Percentiles rank a stretch among this genome's conserved stretches.
Conservation (phyloP, 1,140 invertebrate species). For the Phymastichus coffea region DNA sequence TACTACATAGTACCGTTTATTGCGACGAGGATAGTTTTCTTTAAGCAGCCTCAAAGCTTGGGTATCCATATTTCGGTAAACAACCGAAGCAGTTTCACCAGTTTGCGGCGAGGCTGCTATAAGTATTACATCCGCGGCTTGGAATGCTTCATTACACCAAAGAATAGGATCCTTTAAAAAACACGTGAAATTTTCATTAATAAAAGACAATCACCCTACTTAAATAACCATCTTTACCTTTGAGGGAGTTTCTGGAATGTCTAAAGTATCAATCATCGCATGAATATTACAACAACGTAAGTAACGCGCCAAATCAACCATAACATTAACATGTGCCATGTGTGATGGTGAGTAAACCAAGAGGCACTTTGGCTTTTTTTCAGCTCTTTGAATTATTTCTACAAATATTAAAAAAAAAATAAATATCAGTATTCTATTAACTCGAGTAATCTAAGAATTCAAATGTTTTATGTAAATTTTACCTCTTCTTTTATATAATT, state of each 20-base stretch:
- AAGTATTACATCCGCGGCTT: conserved; percentile 42
- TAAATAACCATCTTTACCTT: conserved; percentile 42
- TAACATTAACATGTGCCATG: conserved; percentile 44
- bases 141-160: conserved; percentile 51
- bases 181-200: background rate
- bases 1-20: conserved; percentile 46
- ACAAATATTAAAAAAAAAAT: conserved; percentile 15
- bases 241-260: conserved; percentile 40
- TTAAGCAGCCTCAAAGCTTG: conserved; percentile 43
- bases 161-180: conserved; percentile 44
- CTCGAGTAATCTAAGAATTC: too few species aligned
- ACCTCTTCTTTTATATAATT: conserved; percentile 44
- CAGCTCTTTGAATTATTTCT: conserved; percentile 34
- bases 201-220: background rate
- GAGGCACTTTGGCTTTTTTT: conserved; percentile 44
- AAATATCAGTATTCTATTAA: conserved; percentile 3
- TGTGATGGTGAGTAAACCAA: conserved; percentile 48
- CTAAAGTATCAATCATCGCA: conserved; percentile 48
- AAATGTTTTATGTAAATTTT: conserved; percentile 3
- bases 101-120: conserved; percentile 41
- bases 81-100: conserved; percentile 32
- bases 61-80: conserved; percentile 44
- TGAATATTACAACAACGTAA: conserved; percentile 47
- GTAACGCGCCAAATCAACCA: conserved; percentile 45
- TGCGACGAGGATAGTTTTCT: conserved; percentile 40